A percentile compares a stretch with the other conserved stretches of the same genome.
phyloP scores from a whole-genome alignment of 2,888 invertebrate species.

The Netelia inedita region DNA sequence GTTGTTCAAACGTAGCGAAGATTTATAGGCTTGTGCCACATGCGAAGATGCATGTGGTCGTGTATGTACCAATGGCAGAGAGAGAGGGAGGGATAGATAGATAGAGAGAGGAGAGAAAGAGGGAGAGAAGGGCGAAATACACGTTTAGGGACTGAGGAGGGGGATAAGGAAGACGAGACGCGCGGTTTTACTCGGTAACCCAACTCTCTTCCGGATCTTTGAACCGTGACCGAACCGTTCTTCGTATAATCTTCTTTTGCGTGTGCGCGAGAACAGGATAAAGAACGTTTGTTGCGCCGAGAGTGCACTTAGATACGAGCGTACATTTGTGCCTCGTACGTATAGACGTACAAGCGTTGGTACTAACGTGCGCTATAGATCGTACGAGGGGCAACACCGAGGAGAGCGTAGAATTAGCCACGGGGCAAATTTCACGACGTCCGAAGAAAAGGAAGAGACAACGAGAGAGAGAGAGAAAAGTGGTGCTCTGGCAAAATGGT shows the following conservation, averaged over 20 bases:
- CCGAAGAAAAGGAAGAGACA: slow-evolving; percentile 11
- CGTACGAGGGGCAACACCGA: slow-evolving; percentile 34
- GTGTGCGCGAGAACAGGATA: slow-evolving; percentile 68
- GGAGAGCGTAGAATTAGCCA: slow-evolving; percentile 34
- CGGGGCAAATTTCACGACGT: slow-evolving; percentile 56
- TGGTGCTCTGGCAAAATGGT: slow-evolving; percentile 33
- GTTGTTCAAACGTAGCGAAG: slow-evolving; percentile 70
- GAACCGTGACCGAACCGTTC: slow-evolving; percentile 72
- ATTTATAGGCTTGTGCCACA: slow-evolving; percentile 71
- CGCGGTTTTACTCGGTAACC: slow-evolving; percentile 70
- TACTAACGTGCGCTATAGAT: slow-evolving; percentile 7
- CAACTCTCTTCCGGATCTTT: slow-evolving; percentile 73
- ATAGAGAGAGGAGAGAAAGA: slow-evolving; percentile 29
- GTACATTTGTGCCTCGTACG: slow-evolving; percentile 54
- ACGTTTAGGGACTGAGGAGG: slow-evolving; percentile 17
- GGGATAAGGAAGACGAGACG: slow-evolving; percentile 44
- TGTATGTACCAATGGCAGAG: slow-evolving; percentile 7
- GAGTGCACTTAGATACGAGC: slow-evolving; percentile 57
- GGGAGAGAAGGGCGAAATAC: neutral
- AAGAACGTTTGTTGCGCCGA: slow-evolving; percentile 70
- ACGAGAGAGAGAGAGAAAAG: slow-evolving; percentile 14
- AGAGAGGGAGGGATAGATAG: neutral
- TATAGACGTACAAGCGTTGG: neutral
- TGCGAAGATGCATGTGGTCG: slow-evolving; percentile 69
- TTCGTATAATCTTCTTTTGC: slow-evolving; percentile 71